Percentiles rank a stretch among this genome's conserved stretches.
phyloP scores from a whole-genome alignment of 1,140 invertebrate genomes.

The Drosophila nigrodunni region DNA sequence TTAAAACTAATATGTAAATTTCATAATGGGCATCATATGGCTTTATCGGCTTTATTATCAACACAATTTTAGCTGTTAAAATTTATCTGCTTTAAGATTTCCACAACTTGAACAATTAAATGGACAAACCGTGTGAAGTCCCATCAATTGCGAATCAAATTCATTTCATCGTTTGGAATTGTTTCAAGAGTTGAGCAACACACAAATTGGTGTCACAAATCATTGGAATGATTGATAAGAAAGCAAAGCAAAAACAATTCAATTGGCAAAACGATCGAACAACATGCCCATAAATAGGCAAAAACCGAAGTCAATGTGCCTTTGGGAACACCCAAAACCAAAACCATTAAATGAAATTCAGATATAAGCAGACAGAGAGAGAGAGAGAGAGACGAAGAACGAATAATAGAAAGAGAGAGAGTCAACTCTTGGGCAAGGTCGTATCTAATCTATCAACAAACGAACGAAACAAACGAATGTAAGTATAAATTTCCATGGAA shows the following conservation, averaged over 20 bases:
- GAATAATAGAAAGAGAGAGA: background rate
- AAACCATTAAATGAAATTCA: constrained; percentile 6
- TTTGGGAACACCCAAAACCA: constrained; percentile 32
- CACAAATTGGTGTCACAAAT: constrained; percentile 31
- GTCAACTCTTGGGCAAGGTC: constrained; percentile 57
- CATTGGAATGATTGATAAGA: constrained; percentile 52
- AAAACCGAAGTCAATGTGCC: constrained; percentile 41
- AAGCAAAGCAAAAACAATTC: constrained; percentile 14
- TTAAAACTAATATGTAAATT: no score
- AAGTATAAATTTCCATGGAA: constrained; percentile 13
- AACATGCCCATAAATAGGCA: constrained; percentile 81
- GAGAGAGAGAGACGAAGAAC: background rate
- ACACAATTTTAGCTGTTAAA: background rate
- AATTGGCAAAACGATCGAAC: constrained; percentile 41
- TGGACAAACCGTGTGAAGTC: background rate
- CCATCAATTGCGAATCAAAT: constrained; percentile 9
- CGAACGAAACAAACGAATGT: constrained; percentile 1
- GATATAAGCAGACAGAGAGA: background rate
- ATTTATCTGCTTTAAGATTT: constrained; percentile 3
- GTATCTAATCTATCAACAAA: constrained; percentile 47
- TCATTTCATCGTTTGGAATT: constrained; percentile 21
- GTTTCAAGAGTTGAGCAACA: constrained; percentile 22
- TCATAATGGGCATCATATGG: no score
- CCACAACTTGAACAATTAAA: background rate
- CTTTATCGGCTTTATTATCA: no score